Evolutionary conservation across 1,140 invertebrate genomes (phyloP).

Genomic region (Tribolium castaneum): DNA sequence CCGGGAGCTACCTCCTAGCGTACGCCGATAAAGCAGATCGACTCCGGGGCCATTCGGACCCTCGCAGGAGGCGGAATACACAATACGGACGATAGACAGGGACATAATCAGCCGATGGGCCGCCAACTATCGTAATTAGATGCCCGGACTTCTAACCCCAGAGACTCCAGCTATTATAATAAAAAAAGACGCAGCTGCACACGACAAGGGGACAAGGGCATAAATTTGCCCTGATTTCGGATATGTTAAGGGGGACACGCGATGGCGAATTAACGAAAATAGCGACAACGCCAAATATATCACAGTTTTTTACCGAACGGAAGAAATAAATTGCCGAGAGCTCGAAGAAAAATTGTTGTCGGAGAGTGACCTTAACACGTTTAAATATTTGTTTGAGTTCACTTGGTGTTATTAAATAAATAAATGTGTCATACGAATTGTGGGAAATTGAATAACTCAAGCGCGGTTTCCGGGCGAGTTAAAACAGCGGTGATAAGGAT

Average conservation of each 20-base stretch:
- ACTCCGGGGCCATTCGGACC: slow-evolving; percentile 24
- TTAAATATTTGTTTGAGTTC: no score
- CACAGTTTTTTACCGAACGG: not conserved
- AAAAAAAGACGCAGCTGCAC: slow-evolving; percentile 31
- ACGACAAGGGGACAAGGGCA: slow-evolving; percentile 16
- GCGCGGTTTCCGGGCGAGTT: not conserved
- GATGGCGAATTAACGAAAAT: not conserved
- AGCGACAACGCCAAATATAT: not conserved
- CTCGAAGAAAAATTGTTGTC: no score
- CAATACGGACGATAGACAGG: slow-evolving; percentile 41
- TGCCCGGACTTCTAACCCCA: slow-evolving; percentile 11
- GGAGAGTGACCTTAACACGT: no score
- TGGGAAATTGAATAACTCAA: not conserved
- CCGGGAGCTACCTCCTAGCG: slow-evolving; percentile 44
- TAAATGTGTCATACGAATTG: not conserved
- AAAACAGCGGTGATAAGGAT: not conserved
- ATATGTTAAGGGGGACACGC: not conserved
- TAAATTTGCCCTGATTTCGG: not conserved
- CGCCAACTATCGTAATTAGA: slow-evolving; percentile 47
- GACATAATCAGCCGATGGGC: slow-evolving; percentile 41
- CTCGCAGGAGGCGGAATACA: slow-evolving; percentile 48
- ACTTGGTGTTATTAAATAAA: not conserved
- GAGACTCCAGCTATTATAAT: not conserved
- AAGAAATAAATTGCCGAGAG: no score
- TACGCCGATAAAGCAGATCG: slow-evolving; percentile 34